Percentiles rank a stretch among this genome's conserved stretches.
Evolutionary conservation across 2,797 vertebrate genomes (phyloP).

Genomic region (Megaceryle alcyon): DNA sequence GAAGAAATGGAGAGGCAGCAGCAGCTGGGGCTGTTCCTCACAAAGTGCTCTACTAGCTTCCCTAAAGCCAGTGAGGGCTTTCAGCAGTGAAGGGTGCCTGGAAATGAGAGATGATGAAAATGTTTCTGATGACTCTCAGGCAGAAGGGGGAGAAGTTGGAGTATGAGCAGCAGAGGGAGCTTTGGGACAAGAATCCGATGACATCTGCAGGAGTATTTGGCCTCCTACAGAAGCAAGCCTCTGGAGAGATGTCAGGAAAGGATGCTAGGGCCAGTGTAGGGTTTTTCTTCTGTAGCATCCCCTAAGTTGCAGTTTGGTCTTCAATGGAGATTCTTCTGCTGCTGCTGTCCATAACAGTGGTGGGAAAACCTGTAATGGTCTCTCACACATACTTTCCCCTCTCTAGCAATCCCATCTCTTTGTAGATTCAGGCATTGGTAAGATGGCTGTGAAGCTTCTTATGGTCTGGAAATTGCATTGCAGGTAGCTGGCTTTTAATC

Average conservation of each 20-base stretch:
- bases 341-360: not conserved
- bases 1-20: not conserved
- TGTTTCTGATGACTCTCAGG: not conserved
- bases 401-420: not conserved
- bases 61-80: not conserved
- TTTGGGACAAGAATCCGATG: not conserved
- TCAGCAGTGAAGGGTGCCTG: not conserved
- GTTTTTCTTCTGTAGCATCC: not conserved
- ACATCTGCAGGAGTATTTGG: not conserved
- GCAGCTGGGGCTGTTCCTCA: not conserved
- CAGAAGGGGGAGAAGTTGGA: not conserved
- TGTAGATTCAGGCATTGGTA: not conserved
- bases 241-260: not conserved
- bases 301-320: not conserved
- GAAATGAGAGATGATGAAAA: not conserved
- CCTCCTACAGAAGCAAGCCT: not conserved
- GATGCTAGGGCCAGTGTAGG: not conserved
- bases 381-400: not conserved
- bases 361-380: not conserved
- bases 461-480: not conserved
- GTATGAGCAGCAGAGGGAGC: conserved; percentile 62
- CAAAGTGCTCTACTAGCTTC: not conserved
- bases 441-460: not conserved
- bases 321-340: not conserved
- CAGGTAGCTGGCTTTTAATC: not conserved